Evolutionary conservation across 2,888 invertebrate species (phyloP).

Genomic region (Pachliopta kotzebuea): DNA sequence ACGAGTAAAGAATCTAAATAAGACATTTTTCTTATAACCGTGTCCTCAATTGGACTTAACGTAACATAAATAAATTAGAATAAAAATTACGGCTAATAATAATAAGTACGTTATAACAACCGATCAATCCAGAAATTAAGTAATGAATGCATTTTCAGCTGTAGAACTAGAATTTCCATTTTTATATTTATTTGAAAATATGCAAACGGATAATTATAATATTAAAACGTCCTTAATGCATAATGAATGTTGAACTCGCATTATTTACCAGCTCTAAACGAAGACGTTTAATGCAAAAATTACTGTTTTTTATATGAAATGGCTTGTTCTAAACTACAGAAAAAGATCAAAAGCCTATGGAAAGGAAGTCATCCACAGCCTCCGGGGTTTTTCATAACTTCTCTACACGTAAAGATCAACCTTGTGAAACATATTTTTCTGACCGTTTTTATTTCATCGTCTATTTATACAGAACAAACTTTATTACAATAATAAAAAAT

Average conservation of each 20-base stretch:
- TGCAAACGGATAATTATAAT: neutral
- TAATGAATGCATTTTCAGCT: neutral
- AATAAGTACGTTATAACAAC: too few relatives aligned
- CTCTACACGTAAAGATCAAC: slow-evolving; percentile 5
- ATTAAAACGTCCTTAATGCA: neutral
- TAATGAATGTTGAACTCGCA: neutral
- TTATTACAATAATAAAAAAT: slow-evolving; percentile 1
- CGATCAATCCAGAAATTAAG: neutral
- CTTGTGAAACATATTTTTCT: slow-evolving; percentile 1
- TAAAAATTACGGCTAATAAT: too few relatives aligned
- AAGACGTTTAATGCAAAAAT: neutral
- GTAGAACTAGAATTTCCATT: neutral
- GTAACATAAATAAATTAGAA: too few relatives aligned
- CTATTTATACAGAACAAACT: neutral
- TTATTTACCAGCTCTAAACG: neutral
- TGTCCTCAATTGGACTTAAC: too few relatives aligned
- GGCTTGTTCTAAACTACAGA: neutral
- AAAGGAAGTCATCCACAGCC: slow-evolving; percentile 19
- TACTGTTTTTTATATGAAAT: neutral
- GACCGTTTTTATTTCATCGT: neutral
- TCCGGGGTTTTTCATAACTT: slow-evolving; percentile 19
- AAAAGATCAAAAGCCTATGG: slow-evolving; percentile 3
- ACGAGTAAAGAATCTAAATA: too few relatives aligned
- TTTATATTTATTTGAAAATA: neutral
- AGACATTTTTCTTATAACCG: too few relatives aligned